Base-by-base conservation (phyloP, 1,140 invertebrate species). In the Bombus difficillimus region DNA sequence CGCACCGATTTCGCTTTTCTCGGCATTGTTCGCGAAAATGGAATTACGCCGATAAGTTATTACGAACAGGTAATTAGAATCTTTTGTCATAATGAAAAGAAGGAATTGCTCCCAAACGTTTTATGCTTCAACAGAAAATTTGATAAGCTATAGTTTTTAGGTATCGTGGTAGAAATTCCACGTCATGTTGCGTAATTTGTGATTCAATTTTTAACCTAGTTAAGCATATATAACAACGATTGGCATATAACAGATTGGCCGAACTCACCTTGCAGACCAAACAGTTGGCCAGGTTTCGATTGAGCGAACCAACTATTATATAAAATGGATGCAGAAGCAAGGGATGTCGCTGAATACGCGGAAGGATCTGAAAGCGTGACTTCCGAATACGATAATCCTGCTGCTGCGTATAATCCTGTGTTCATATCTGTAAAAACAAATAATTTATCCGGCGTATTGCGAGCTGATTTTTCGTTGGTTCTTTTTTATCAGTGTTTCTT, bases 281-380 rank as follows among this genome's bases (percentile, higher is more conserved):
- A 96, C 73, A 96, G 89, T 84, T 95, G 94, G 28, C 91, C 93
- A 62, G 95, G 92, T 83, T 95, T 95, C 47, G 94, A 92, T 88
- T 95, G 94, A 12, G 93, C 92, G 75, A 95, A 93, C 95, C 95
- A 96, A 81, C 93, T 94, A 71, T 93, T 94, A 83, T 95, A 96
- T 43, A 96, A 92, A 22, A 96, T 87, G 0, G 95, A 94, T 2
- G 95, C 94, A 18, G 95, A 95, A 9, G 94, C 92, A 2, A 95
- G 86, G 43, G 94, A 95, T 8, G 94, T 91, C 39, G 94, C 88
- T 5, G 93, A 92, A 66, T 94, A 95, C 47, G 83, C 88, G 15
- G 92, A 66, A 72, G 91, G 81, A 82, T 93, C 91, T 8, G 92
- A 12, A 43, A 90, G 41, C 8, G 75, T 80, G 15, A 86, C 62